Base-by-base conservation (phyloP, 2,113 vertebrate species). In the Micromys minutus region DNA sequence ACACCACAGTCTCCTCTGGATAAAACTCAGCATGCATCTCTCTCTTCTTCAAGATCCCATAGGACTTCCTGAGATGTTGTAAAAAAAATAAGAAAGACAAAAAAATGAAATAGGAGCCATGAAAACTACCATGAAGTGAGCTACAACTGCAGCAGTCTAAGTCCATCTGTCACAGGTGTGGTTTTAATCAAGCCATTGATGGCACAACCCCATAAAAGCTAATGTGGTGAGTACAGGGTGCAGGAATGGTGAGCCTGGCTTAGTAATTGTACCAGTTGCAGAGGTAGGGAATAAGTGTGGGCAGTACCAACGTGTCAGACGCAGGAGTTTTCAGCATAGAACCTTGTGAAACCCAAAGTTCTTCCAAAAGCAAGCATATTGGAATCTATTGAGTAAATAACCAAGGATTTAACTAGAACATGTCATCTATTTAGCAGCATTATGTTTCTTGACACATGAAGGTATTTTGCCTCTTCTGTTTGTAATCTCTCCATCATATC, bases 101-200 rank as follows among this genome's bases (percentile, higher is more conserved):
- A 31, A 76, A 52, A 98, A 98, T 69, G 88, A 98, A 95, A 95
- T 16, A 97, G 96, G 94, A 98, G 95, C 91, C 95, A 74, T 95
- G 97, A 97, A 98, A 98, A 97, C 97, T 95, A 97, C 97, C 97
- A 97, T 97, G 34, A 83, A 98, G 96, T 95, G 96, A 97, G 98
- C 87, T 94, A 96, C 81, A 97, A 95, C 97, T 93, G 96, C 67
- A 86, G 76, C 92, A 93, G 72, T 96, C 95, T 97, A 97, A 97
- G 97, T 96, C 91, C 97, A 98, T 96, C 95, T 97, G 91, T 94
- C 95, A 95, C 97, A 97, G 94, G 89, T 97, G 90, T 94, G 95
- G 42, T 92, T 98, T 96, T 93, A 97, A 96, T 95, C 80, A 96
- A 95, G 47, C 79, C 87, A 88, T 36, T 52, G 9, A 86, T 87